Percentiles rank a stretch among this genome's conserved stretches.
phyloP scores from a whole-genome alignment of 2,797 vertebrate species.

The Nyctalus aviator region DNA sequence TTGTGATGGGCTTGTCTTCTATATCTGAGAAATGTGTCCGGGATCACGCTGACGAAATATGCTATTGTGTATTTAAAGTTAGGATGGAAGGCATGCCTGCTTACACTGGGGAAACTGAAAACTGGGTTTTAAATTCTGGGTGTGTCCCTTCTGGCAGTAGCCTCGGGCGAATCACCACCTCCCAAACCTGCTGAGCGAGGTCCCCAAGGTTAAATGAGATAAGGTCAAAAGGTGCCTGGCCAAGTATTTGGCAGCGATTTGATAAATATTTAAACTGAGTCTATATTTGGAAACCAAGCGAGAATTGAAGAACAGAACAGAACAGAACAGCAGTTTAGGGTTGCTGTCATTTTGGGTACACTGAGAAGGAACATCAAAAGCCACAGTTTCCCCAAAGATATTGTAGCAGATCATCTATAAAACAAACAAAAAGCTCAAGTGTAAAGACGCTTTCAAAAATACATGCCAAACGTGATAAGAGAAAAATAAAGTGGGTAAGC shows the following conservation, averaged over 20 bases:
- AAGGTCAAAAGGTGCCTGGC: background rate
- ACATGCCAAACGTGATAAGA: background rate
- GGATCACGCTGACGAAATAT: rapidly evolving
- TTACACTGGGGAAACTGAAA: background rate
- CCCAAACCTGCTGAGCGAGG: background rate
- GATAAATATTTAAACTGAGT: slow-evolving; percentile 9
- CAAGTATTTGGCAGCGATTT: background rate
- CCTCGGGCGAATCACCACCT: background rate
- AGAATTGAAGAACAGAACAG: background rate
- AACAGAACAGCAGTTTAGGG: background rate
- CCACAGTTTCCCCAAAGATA: background rate
- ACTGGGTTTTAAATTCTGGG: background rate
- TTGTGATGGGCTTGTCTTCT: background rate
- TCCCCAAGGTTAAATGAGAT: background rate
- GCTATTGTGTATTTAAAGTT: background rate
- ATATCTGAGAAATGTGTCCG: rapidly evolving
- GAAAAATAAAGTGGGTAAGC: background rate
- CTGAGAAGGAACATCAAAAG: background rate
- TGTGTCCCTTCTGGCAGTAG: too few relatives aligned
- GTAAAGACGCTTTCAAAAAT: background rate
- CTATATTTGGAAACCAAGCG: slow-evolving; percentile 25
- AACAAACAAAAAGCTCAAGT: background rate
- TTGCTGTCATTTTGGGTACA: background rate
- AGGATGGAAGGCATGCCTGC: rapidly evolving
- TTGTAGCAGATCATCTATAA: background rate